Evolutionary conservation across 2,888 invertebrate genomes (phyloP), one percentile per base, ranked within the genome.

Genomic region (Esperia sulphurella): DNA sequence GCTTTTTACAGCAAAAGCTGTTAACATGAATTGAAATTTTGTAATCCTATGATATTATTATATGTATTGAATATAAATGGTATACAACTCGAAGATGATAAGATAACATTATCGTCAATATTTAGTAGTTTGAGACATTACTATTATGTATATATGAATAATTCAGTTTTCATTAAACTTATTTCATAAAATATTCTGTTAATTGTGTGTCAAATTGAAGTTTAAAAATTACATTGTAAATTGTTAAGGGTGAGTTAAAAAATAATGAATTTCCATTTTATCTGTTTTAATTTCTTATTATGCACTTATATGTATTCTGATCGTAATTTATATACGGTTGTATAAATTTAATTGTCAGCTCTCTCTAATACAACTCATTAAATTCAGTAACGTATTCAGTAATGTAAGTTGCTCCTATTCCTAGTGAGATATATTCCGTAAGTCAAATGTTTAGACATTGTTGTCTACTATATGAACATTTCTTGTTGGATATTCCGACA

Each of bases 281-380:
- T 83, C 75, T 74, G 68, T 81, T 69, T 72, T 73, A 68, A 65
- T 71, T 67, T 79, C 59, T 66, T 59, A 63, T 67, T 66, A 64
- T 58, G 55, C 61, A 62, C 58, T 14, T 66, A 57, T 68, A 71
- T 58, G 67, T 73, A 65, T 72, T 71, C 61, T 60, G 58, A 68
- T 71, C 55, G 58, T 77, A 75, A 72, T 80, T 79, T 76, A 77
- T 35, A 68, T 75, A 83, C 79, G 83, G 81, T 84, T 85, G 83
- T 86, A 83, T 77, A 85, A 84, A 85, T 77, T 81, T 81, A 79
- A 76, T 72, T 61, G 63, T 73, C 71, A 68, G 80, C 82, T 86
- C 85, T 86, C 80, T 81, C 60, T 72, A 73, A 76, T 70, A 64
- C 71, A 72, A 79, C 70, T 73, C 65, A 61, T 74, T 55, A 66